These are phyloP conservation scores for Zaprionus lachaisei DNA, from an alignment of 1,140 invertebrate genomes.

Conservation along the genomic window DNA sequence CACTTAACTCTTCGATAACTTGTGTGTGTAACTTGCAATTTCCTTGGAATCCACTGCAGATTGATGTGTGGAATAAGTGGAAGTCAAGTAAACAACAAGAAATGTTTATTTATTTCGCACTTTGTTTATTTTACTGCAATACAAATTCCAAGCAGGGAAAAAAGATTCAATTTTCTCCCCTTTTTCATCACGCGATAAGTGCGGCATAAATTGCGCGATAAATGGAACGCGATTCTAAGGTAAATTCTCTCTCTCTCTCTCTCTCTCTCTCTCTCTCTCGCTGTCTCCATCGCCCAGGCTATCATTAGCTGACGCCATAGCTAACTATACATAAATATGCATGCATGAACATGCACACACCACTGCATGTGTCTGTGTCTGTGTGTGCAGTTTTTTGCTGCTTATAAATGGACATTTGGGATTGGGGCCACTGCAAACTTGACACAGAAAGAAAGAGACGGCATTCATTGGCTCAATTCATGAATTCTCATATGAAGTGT, in stretches of 20 bases:
- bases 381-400: conserved; percentile 18
- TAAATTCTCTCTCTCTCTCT: not conserved
- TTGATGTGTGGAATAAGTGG: not conserved
- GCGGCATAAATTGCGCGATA: conserved; percentile 11
- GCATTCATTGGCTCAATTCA: conserved; percentile 59
- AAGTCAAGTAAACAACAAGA: not conserved
- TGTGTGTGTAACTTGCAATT: not conserved
- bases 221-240: not conserved
- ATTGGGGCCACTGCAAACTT: conserved; percentile 74
- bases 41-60: not conserved
- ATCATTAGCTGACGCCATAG: conserved; percentile 48
- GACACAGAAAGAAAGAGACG: conserved; percentile 52
- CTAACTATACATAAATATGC: conserved; percentile 16
- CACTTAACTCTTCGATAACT: conserved; percentile 5
- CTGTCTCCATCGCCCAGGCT: not conserved
- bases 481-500: conserved; percentile 61
- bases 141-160: not conserved
- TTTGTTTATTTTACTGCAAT: conserved; percentile 6
- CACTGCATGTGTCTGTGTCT: conserved; percentile 5
- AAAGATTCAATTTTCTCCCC: not conserved
- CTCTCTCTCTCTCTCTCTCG: not conserved
- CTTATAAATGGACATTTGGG: not conserved
- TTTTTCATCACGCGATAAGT: conserved; percentile 6
- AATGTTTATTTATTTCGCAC: not conserved
- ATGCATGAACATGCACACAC: conserved; percentile 1